phyloP scores from a whole-genome alignment of 2,797 vertebrate genomes.

The Streptopelia turtur region DNA sequence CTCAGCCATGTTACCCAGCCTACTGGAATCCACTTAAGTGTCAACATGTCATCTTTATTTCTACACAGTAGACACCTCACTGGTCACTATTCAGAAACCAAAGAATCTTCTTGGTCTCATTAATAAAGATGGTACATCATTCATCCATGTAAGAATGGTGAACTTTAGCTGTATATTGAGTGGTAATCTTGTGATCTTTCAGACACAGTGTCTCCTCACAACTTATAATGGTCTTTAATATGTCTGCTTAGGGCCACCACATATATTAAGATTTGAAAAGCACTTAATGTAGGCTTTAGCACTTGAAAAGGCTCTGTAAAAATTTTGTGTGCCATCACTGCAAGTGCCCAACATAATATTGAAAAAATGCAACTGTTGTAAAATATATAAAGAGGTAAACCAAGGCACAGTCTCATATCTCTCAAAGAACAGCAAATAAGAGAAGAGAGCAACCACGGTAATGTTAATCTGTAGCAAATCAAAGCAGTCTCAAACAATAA shows the following conservation, averaged over 20 bases:
- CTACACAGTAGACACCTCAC: neutral
- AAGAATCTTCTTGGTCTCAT: neutral
- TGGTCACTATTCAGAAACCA: neutral
- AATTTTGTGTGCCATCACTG: neutral
- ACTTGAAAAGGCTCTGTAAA: neutral
- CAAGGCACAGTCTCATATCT: neutral
- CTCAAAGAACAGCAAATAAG: neutral
- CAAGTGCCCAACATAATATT: neutral
- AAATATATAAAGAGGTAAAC: neutral
- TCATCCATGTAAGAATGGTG: neutral
- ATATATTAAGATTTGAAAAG: neutral
- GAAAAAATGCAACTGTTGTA: neutral
- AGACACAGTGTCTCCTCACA: neutral
- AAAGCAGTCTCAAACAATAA: neutral
- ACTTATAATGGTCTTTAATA: neutral
- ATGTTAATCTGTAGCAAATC: neutral
- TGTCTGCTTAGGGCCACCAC: neutral
- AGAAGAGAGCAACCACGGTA: neutral
- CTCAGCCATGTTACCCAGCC: neutral
- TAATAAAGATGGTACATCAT: neutral
- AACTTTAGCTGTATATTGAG: neutral
- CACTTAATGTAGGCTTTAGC: neutral
- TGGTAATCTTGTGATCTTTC: neutral
- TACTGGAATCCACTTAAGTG: neutral
- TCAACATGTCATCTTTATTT: neutral